phyloP scores from a whole-genome alignment of 2,888 invertebrate species.

The Ommatoiulus sabulosus region DNA sequence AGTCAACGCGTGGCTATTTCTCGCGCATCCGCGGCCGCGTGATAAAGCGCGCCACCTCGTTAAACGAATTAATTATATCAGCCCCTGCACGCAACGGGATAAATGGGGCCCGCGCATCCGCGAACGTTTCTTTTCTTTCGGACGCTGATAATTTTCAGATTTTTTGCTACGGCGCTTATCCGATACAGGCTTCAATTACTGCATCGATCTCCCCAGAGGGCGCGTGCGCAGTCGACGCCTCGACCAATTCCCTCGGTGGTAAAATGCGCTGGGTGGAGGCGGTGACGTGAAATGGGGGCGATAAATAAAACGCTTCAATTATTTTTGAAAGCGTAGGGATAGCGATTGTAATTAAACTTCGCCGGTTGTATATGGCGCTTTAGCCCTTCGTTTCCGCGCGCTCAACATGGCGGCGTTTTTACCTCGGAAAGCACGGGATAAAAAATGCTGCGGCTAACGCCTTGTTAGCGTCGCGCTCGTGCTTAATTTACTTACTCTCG shows the following conservation, averaged over 20 bases:
- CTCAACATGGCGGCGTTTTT: background rate
- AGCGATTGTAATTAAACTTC: conserved; percentile 34
- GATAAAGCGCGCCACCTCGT: conserved; percentile 18
- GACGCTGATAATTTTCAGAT: conserved; percentile 2
- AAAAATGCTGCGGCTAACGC: background rate
- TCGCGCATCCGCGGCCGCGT: background rate
- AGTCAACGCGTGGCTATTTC: background rate
- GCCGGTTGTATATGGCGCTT: conserved; percentile 7
- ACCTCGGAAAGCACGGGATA: background rate
- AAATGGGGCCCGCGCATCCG: background rate
- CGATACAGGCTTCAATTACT: background rate
- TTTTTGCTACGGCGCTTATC: background rate
- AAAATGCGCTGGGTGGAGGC: background rate
- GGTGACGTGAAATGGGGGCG: background rate
- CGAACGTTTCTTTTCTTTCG: background rate
- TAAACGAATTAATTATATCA: background rate
- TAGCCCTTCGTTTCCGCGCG: background rate
- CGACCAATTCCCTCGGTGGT: background rate
- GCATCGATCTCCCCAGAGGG: background rate
- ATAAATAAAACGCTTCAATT: conserved; percentile 34
- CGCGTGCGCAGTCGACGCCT: background rate
- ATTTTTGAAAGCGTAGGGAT: background rate
- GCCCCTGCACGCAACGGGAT: background rate
- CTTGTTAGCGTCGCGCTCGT: background rate
- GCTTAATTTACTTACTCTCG: background rate